Evolutionary conservation across 64 coral and sea anemone species (phyloP), one percentile per base, ranked within the genome.

Genomic region (Pachyseris speciosa): DNA sequence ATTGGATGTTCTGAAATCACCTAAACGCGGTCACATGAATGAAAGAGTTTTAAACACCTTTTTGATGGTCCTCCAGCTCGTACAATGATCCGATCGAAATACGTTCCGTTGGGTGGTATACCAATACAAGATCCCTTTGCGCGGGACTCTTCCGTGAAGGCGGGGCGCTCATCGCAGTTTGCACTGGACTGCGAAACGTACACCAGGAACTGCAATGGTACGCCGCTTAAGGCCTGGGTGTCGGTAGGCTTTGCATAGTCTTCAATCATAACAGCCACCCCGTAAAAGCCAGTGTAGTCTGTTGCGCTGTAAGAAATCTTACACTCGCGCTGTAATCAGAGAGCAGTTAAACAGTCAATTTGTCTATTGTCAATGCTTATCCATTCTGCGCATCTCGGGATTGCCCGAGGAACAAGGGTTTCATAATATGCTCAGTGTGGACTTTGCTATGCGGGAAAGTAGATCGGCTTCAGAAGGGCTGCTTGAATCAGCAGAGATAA

Each of bases 141-240:
- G 44, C 94, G 91, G 3, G 94, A 92, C 44, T 83, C 52, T 30
- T 70, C 70, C 20, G 52, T 51, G 79, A 95, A 95, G 36, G 87
- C 89, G 29, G 94, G 94, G 22, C 57, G 86, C 44, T 84, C 91
- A 17, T 86, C 34, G 41, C 94, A 95, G 2, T 69, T 39, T 17
- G 86, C 83, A 33, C 58, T 87, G 15, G 94, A 95, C 1, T 9
- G 83, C 17, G 64, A 92, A 16, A 95, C 94, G 24, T 74, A 34
- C 45, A 88, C 75, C 80, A 95, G 47, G 65, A 95, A 95, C 74
- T 95, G 94, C 44, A 95, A 75, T 9, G 94, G 89, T 20, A 95
- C 83, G 77, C 94, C 66, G n/a, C 94, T 95, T 9, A 95, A 57
- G 22, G 94, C 42, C 17, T 39, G 41, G 24, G 61, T 48, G 77